phyloP scores from a whole-genome alignment of 2,888 invertebrate species.

The Acleris literana region DNA sequence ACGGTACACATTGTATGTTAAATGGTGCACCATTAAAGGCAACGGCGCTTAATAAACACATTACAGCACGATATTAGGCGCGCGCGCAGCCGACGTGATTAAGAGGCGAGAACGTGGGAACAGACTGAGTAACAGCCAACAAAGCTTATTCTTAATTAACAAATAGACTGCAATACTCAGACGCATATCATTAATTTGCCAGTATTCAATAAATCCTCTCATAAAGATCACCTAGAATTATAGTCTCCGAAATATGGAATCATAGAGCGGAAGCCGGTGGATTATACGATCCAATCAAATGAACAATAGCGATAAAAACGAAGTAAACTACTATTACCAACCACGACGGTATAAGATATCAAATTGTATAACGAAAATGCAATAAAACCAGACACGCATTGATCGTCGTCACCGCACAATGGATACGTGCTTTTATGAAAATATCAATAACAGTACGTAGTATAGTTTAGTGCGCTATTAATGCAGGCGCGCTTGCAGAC shows the following conservation, averaged over 20 bases:
- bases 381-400: constrained; percentile 63
- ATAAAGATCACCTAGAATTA: not conserved
- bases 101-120: constrained; percentile 78
- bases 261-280: constrained; percentile 19
- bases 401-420: constrained; percentile 62
- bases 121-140: constrained; percentile 57
- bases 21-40: constrained; percentile 76
- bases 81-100: constrained; percentile 72
- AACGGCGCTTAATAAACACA: constrained; percentile 81
- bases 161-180: constrained; percentile 57
- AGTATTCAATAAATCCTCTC: constrained; percentile 1
- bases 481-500: constrained; percentile 78
- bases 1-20: constrained; percentile 75
- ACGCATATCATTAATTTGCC: constrained; percentile 34
- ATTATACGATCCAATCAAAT: constrained; percentile 57
- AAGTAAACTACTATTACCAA: constrained; percentile 51
- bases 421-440: constrained; percentile 68
- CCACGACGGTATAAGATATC: constrained; percentile 59
- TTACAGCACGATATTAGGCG: constrained; percentile 78
- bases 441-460: constrained; percentile 74
- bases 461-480: constrained; percentile 78
- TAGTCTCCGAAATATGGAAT: not conserved
- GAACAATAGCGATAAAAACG: constrained; percentile 57
- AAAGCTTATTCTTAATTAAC: constrained; percentile 40
- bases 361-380: constrained; percentile 62